These are phyloP conservation scores for Epistrophella euchroma DNA, from an alignment of 2,888 invertebrate genomes.

Conservation along the genomic window DNA sequence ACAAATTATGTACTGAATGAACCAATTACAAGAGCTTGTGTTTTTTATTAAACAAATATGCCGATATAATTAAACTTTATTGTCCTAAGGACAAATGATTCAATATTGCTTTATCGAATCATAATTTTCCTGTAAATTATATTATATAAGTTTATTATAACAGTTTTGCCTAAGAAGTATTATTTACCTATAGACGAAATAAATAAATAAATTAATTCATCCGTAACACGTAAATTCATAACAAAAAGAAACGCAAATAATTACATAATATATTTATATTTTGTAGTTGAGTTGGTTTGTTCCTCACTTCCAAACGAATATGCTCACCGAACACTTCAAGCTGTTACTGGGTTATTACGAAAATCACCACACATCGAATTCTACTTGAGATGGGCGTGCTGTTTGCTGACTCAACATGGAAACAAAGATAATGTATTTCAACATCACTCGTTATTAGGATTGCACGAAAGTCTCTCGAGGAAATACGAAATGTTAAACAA, in stretches of 20 bases:
- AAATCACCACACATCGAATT: constrained; percentile 94
- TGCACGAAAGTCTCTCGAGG: constrained; percentile 91
- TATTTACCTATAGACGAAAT: too few relatives aligned
- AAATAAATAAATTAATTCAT: too few relatives aligned
- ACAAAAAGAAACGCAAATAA: not conserved
- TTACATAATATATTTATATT: not conserved
- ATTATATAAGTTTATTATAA: too few relatives aligned
- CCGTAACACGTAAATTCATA: not conserved
- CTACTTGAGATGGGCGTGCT: constrained; percentile 92
- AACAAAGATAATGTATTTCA: constrained; percentile 86
- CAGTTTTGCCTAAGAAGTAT: too few relatives aligned
- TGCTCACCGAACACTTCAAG: constrained; percentile 89
- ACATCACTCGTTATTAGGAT: constrained; percentile 87
- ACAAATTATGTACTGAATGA: too few relatives aligned
- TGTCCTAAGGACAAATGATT: too few relatives aligned
- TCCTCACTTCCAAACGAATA: constrained; percentile 89
- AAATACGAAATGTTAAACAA: constrained; percentile 92
- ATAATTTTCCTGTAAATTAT: too few relatives aligned
- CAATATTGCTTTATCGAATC: too few relatives aligned
- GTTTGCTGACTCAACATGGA: constrained; percentile 88
- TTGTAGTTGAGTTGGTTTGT: constrained; percentile 91
- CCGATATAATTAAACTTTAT: too few relatives aligned
- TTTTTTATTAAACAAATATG: too few relatives aligned
- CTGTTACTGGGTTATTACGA: constrained; percentile 90
- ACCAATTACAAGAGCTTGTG: too few relatives aligned